Evolutionary conservation across 1,140 invertebrate genomes (phyloP).

Genomic region (Chionoecetes opilio): DNA sequence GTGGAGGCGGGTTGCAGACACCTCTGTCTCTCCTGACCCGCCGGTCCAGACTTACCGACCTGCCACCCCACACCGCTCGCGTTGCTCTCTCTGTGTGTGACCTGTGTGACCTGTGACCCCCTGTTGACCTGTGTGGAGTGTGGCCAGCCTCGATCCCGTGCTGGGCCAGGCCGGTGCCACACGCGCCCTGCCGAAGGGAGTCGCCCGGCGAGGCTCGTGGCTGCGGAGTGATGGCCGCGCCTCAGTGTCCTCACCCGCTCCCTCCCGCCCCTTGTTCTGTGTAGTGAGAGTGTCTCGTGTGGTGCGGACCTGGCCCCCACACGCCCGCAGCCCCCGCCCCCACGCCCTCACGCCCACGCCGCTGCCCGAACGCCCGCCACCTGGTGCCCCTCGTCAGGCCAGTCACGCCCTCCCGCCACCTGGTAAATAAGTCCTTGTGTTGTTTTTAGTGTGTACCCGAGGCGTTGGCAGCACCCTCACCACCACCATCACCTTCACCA

Average conservation of each 20-base stretch:
- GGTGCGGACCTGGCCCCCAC: slow-evolving; percentile 39
- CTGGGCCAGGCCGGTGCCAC: slow-evolving; percentile 28
- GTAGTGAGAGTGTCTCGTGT: slow-evolving; percentile 53
- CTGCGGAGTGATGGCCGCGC: slow-evolving; percentile 37
- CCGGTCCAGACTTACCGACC: slow-evolving; percentile 35
- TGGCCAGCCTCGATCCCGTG: slow-evolving; percentile 54
- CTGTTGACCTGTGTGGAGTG: slow-evolving; percentile 59
- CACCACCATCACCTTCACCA: neutral
- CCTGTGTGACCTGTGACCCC: slow-evolving; percentile 52
- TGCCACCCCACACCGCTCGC: slow-evolving; percentile 40
- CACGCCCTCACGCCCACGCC: slow-evolving; percentile 23
- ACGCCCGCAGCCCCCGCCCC: slow-evolving; percentile 36
- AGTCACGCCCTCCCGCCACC: slow-evolving; percentile 39
- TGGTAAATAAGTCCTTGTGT: slow-evolving; percentile 22
- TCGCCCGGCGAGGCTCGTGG: neutral
- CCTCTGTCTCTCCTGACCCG: slow-evolving; percentile 24
- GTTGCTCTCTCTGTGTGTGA: slow-evolving; percentile 1
- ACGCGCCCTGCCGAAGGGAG: neutral
- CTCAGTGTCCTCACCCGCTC: slow-evolving; percentile 34
- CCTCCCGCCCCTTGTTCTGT: slow-evolving; percentile 23
- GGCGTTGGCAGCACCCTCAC: neutral
- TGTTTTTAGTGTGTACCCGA: neutral
- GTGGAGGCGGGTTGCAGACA: slow-evolving; percentile 25
- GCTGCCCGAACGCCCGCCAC: slow-evolving; percentile 22
- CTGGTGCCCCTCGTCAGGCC: slow-evolving; percentile 36